Evolutionary conservation across 2,888 invertebrate genomes (phyloP).

Genomic region (Pristionchus fissidentatus): DNA sequence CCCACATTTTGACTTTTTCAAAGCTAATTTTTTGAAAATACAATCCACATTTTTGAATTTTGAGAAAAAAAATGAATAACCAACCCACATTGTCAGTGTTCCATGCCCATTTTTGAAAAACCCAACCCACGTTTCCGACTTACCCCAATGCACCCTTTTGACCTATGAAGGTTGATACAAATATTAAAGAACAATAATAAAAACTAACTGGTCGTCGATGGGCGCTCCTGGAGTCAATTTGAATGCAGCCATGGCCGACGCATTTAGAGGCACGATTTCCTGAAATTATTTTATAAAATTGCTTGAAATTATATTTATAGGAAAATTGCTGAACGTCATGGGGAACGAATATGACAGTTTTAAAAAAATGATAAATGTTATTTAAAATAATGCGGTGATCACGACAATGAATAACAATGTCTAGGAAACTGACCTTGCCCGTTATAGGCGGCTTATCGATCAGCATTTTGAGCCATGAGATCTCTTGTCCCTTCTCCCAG

Average conservation of each 20-base stretch:
- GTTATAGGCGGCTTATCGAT: slow-evolving; percentile 68
- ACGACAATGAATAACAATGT: neutral
- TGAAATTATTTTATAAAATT: neutral
- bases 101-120: too few relatives aligned
- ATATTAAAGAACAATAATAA: neutral
- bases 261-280: slow-evolving; percentile 59
- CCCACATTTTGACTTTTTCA: too few relatives aligned
- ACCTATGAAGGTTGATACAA: neutral
- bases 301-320: neutral
- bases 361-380: neutral
- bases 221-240: slow-evolving; percentile 60
- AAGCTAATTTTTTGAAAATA: too few relatives aligned
- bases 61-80: too few relatives aligned
- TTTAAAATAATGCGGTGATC: neutral
- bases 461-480: slow-evolving; percentile 60
- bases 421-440: slow-evolving; percentile 52
- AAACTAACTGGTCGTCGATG: slow-evolving; percentile 61
- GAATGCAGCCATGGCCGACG: slow-evolving; percentile 63
- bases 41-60: too few relatives aligned
- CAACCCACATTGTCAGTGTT: too few relatives aligned
- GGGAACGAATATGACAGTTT: neutral
- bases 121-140: too few relatives aligned
- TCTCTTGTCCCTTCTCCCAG: slow-evolving; percentile 57
- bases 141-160: too few relatives aligned
- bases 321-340: neutral